Evolutionary conservation across 2,797 vertebrate genomes (phyloP), one percentile per base, ranked within the genome.

Genomic region (Sitta carolinensis): DNA sequence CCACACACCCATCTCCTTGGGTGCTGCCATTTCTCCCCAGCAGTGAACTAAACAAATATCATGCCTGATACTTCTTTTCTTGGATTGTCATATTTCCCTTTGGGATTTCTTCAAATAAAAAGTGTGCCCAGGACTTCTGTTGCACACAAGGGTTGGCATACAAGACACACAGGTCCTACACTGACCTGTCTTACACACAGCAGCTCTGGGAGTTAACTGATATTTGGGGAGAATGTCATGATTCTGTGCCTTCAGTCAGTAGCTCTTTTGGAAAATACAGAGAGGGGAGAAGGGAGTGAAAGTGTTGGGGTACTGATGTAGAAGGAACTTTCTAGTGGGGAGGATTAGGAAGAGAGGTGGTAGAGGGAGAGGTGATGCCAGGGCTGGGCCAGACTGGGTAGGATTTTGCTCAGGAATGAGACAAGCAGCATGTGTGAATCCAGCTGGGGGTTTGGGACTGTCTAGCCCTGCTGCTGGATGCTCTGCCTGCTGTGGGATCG

Each of bases 81-180:
- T 42, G 15, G 12, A 38, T 61, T 67, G n/a, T 19, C 5, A 5
- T 50, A 17, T 58, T 85, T 84, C 13, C 54, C 22, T 51, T 68
- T 21, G 30, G 11, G 30, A 75, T 63, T 90, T 63, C 57, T 77
- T 4, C 1, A 67, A n/a, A 61, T 30, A 18, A 18, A 13, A 25
- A 7, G 1, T 18, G 17, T 5, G 36, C 21, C 17, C 54, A 43
- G 36, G 55, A 42, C 27, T 85, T 72, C 13, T 55, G 1, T 8
- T 67, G 36, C 20, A 27, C 52, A 21, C 12, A 20, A 66, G 48
- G 10, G 21, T 62, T 79, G 43, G 51, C 5, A 12, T 38, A 21
- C 34, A 11, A 4, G 1, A 2, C 29, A 16, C 13, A 16, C 1
- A 1, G 6, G 10, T 69, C 45, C 26, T 77, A 6, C 42, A 5